Percentiles rank a stretch among this genome's conserved stretches.
These are phyloP conservation scores for Monomorium pharaonis DNA, from an alignment of 1,140 invertebrate species.

Conservation along the genomic window DNA sequence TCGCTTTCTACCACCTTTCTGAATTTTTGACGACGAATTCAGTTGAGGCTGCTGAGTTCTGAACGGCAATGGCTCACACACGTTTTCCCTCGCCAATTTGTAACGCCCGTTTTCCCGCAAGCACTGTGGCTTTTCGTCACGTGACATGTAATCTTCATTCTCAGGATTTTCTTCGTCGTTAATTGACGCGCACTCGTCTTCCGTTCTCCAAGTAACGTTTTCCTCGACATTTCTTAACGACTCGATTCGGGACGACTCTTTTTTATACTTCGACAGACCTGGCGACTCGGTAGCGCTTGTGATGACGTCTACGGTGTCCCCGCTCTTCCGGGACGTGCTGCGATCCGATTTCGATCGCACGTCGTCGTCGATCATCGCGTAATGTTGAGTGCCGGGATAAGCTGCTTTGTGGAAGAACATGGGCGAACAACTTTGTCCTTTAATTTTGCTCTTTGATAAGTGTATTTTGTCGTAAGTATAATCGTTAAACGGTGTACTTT, in stretches of 20 bases:
- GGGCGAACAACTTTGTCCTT: neutral
- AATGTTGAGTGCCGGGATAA: neutral
- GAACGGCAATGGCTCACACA: neutral
- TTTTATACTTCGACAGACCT: neutral
- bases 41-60: neutral
- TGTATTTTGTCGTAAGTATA: neutral
- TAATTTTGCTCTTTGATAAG: neutral
- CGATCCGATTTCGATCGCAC: constrained; percentile 15
- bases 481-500: neutral
- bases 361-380: constrained; percentile 26
- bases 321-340: constrained; percentile 4
- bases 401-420: neutral
- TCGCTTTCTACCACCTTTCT: neutral
- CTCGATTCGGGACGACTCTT: neutral
- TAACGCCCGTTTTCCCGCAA: neutral
- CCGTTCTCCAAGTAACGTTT: constrained; percentile 36
- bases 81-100: too few species aligned
- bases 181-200: constrained; percentile 21
- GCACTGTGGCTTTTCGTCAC: neutral
- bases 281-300: neutral
- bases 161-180: constrained; percentile 3
- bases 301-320: neutral
- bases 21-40: neutral
- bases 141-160: neutral
- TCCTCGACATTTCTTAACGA: neutral